Evolutionary conservation across 2,797 vertebrate species (phyloP), one percentile per base, ranked within the genome.

Genomic region (Pagetopsis macropterus): DNA sequence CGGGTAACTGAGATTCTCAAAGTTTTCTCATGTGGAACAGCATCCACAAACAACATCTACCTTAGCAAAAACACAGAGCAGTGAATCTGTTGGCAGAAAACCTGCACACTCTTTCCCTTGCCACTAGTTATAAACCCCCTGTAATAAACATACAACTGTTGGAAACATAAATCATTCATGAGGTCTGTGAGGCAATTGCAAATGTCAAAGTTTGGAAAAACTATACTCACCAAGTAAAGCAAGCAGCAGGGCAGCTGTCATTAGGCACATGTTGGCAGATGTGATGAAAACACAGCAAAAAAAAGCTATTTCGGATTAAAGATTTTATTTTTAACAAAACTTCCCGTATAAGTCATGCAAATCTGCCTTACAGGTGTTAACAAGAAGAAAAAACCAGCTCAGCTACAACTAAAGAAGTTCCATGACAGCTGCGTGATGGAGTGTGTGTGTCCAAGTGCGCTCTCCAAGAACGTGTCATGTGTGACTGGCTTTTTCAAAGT

Each of bases 161-260:
- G 1, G 23, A 9, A 41, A 14, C 9, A 40, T 37, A 8, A 55
- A 41, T 45, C 1, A 44, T 61, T 11, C 2, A 33, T 5, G 1
- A 21, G 15, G 11, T 40, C 15, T 0, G n/a, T 4, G 10, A 21
- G 13, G 12, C 12, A 33, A 19, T 19, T 9, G 3, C 3, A 67
- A 57, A 68, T 12, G 16, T 46, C 1, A 65, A 69, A 71, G 12
- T 48, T 52, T 12, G 11, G 3, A 31, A 57, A 60, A 52, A 60
- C 56, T 37, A 31, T 68, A 95, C 95, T 95, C 79, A 95, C 95
- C 92, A 31, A 87, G 78, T 15, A 92, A 40, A 43, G 75, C 60
- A 62, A 92, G 63, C 59, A 94, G 72, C 77, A 93, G 70, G 31
- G 81, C 63, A 19, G 65, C 77, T 66, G 75, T 73, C 51, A 87